A percentile compares a stretch with the other conserved stretches of the same genome.
Evolutionary conservation across 1,140 invertebrate species (phyloP).

Genomic region (Sitophilus oryzae): DNA sequence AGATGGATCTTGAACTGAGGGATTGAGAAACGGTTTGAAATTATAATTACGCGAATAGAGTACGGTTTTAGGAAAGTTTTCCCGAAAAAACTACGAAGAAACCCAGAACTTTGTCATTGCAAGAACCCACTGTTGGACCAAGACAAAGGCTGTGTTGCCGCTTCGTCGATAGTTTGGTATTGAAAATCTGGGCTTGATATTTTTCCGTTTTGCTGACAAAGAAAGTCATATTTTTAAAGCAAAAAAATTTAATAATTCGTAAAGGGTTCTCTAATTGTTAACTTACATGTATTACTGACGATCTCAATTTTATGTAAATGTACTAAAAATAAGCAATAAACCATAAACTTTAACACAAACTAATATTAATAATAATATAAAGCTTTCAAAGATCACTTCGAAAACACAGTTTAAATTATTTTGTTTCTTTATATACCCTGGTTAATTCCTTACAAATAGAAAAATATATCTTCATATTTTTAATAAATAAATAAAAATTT

Average conservation of each 20-base stretch:
- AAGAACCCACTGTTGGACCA: slow-evolving; percentile 10
- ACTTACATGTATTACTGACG: too few species aligned
- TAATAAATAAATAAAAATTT: too few species aligned
- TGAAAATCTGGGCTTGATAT: not conserved
- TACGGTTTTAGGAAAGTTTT: not conserved
- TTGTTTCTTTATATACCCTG: too few species aligned
- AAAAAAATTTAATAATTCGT: slow-evolving; percentile 14
- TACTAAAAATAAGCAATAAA: too few species aligned
- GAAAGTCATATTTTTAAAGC: slow-evolving; percentile 25
- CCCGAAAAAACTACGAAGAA: slow-evolving; percentile 1
- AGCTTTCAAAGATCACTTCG: too few species aligned
- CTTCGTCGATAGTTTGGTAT: not conserved
- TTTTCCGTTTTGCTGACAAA: slow-evolving; percentile 1
- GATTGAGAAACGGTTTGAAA: not conserved
- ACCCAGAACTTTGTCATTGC: slow-evolving; percentile 21
- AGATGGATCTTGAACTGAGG: not conserved
- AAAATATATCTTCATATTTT: too few species aligned
- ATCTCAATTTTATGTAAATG: too few species aligned
- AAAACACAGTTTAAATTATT: too few species aligned
- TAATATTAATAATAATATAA: too few species aligned
- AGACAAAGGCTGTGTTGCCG: slow-evolving; percentile 2
- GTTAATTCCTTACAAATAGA: too few species aligned
- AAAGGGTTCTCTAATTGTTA: too few species aligned
- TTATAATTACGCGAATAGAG: not conserved
- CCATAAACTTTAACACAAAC: too few species aligned